These are phyloP conservation scores for Malacoraja senta DNA, from an alignment of 2,797 vertebrate genomes.

Conservation along the genomic window DNA sequence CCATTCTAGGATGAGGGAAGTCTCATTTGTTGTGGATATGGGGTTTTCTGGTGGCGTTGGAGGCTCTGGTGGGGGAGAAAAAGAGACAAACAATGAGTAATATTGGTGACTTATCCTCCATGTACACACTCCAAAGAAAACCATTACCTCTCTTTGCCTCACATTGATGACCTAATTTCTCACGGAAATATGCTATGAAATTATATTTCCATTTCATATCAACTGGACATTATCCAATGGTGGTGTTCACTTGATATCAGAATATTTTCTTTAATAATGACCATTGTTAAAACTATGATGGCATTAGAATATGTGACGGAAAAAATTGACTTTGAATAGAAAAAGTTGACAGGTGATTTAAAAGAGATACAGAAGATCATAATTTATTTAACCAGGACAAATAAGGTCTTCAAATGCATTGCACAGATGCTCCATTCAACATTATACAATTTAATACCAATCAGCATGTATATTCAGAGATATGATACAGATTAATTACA, in stretches of 20 bases:
- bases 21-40: conserved; percentile 68
- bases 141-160: background rate
- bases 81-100: background rate
- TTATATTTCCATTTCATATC: background rate
- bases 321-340: too few species aligned
- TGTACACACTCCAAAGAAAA: background rate
- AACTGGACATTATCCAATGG: background rate
- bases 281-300: background rate
- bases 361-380: too few species aligned
- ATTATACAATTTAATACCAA: background rate
- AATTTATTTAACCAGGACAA: too few species aligned
- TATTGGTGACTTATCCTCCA: background rate
- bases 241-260: background rate
- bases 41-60: conserved; percentile 70
- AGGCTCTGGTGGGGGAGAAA: conserved; percentile 53
- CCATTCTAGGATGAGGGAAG: conserved; percentile 70
- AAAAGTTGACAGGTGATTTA: too few species aligned
- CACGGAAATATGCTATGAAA: background rate
- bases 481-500: background rate
- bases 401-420: background rate
- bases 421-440: background rate
- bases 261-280: background rate
- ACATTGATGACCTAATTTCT: background rate
- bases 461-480: background rate
- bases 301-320: background rate